Base-by-base conservation (phyloP, 1,140 invertebrate genomes). In the Temnothorax curvispinosus region DNA sequence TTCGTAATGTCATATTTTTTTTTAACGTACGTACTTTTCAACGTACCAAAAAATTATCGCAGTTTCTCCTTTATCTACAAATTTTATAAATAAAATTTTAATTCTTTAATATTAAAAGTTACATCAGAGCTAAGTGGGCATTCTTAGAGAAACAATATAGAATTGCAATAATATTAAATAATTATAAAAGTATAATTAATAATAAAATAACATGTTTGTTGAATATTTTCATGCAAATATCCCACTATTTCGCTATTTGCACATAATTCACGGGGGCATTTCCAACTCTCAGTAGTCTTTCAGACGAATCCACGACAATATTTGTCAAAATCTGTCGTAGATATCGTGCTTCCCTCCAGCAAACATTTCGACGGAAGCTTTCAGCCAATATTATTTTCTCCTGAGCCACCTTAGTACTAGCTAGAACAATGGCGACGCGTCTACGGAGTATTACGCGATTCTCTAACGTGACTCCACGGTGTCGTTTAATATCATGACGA, bases 371-470 rank as follows among this genome's bases (percentile, higher is more conserved):
- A 60, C 72, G 69, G 47, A 62, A 75, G 80, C 44, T 56, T 84
- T 62, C 69, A 75, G 54, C 69, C 67, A 74, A 84, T 84, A 84
- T 84, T 74, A 84, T 74, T 84, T 84, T 84, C 80, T 74, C 58
- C 18, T 18, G 13, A 38, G 54, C 44, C 8, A n/a, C 44, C 54
- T 75, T 60, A 71, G 52, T 44, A 82, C 67, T 54, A 27, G 65
- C 35, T 82, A 75, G 56, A 82, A 82, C 80, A 82, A 84, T 84
- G 44, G 54, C 41, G 41, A 38, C 32, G n/a, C 41, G 80, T 84
- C 69, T 84, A 58, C 80, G 21, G 54, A 74, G 41, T 84, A 75
- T 84, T 84, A 84, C 69, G 60, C 44, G 54, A 84, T 84, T 84
- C 80, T 75, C 80, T 84, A 75, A 84, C 54, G 80, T 41, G 69